Percentiles rank a stretch among this genome's conserved stretches.
Evolutionary conservation across 2,113 vertebrate species (phyloP).

Genomic region (Trematomus loennbergii): DNA sequence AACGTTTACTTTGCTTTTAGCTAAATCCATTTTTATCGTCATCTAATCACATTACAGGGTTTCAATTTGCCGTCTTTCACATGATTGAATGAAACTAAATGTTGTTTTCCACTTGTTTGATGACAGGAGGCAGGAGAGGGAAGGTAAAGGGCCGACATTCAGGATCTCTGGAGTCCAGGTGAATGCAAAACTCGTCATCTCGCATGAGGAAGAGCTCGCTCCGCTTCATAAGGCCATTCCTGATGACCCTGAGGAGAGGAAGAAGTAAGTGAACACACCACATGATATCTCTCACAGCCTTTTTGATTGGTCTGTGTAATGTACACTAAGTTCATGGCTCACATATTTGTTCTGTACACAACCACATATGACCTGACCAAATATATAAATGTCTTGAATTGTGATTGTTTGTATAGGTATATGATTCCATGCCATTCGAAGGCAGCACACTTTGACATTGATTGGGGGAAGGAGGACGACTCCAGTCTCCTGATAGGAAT

Average conservation of each 20-base stretch:
- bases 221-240: conserved; percentile 97
- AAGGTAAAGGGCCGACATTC: conserved; percentile 98
- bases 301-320: not conserved
- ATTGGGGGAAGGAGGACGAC: conserved; percentile 97
- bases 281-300: not conserved
- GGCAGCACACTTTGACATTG: conserved; percentile 98
- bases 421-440: conserved; percentile 95
- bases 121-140: conserved; percentile 92
- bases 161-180: conserved; percentile 98
- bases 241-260: conserved; percentile 95
- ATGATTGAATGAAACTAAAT: not conserved
- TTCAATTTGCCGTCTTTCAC: not conserved
- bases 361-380: too few species aligned
- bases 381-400: too few species aligned
- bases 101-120: not conserved
- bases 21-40: too few species aligned
- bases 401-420: conserved; percentile 84
- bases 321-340: too few species aligned
- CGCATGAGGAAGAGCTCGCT: conserved; percentile 96
- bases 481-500: conserved; percentile 97
- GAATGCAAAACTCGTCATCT: conserved; percentile 97
- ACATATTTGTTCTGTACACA: not conserved
- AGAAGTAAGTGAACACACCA: conserved; percentile 82
- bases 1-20: too few species aligned
- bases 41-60: not conserved